These are phyloP conservation scores for Myoxocephalus aenaeus DNA, from an alignment of 2,797 vertebrate species.

Conservation along the genomic window DNA sequence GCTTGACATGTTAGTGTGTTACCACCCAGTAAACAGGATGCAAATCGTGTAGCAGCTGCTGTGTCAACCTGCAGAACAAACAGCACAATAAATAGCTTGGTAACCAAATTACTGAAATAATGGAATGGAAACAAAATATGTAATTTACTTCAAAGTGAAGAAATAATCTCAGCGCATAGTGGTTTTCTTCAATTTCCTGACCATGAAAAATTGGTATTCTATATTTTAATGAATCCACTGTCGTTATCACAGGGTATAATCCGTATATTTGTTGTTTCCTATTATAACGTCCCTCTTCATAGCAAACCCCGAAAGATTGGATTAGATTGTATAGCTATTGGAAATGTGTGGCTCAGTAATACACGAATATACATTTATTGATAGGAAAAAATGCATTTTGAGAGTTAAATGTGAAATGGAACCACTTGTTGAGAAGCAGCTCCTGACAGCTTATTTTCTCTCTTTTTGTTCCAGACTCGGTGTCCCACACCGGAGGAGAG, in stretches of 20 bases:
- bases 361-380: neutral
- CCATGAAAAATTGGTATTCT: neutral
- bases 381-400: neutral
- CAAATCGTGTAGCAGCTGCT: neutral
- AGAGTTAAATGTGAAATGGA: neutral
- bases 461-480: slow-evolving; percentile 64
- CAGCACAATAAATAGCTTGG: neutral
- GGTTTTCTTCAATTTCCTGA: neutral
- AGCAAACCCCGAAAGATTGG: neutral
- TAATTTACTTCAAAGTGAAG: neutral
- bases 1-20: slow-evolving; percentile 12
- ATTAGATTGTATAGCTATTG: neutral
- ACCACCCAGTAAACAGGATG: neutral
- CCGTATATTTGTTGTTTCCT: neutral
- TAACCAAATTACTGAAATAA: neutral
- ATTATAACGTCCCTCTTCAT: neutral
- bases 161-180: neutral
- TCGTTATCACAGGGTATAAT: neutral
- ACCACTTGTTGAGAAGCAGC: slow-evolving; percentile 27
- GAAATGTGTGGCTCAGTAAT: neutral
- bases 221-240: neutral
- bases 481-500: slow-evolving; percentile 85
- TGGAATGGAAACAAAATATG: neutral
- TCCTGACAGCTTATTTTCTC: slow-evolving; percentile 12
- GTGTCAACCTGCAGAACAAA: slow-evolving; percentile 15